These are phyloP conservation scores for Drosophila colorata DNA, from an alignment of 2,888 invertebrate genomes.

Conservation along the genomic window DNA sequence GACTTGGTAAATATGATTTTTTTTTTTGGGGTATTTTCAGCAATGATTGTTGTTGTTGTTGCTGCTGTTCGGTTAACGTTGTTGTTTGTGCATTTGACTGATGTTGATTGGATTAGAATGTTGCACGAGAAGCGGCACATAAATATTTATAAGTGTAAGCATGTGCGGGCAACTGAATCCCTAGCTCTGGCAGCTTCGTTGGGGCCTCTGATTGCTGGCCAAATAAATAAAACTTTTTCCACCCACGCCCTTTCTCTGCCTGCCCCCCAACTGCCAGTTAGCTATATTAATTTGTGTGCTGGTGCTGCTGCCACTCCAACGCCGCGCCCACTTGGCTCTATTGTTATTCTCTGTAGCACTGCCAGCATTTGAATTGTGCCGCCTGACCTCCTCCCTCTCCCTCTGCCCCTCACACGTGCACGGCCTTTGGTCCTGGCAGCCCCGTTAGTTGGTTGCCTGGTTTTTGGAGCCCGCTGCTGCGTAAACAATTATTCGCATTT, in stretches of 20 bases:
- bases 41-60: slow-evolving; percentile 5
- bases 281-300: slow-evolving; percentile 72
- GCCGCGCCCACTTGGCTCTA: slow-evolving; percentile 16
- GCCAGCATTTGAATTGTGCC: slow-evolving; percentile 55
- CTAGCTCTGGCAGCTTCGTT: neutral
- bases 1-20: slow-evolving; percentile 67
- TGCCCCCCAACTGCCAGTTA: slow-evolving; percentile 17
- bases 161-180: slow-evolving; percentile 7
- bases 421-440: slow-evolving; percentile 43
- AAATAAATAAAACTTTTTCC: slow-evolving; percentile 51
- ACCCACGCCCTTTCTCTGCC: neutral
- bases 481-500: slow-evolving; percentile 61
- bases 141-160: slow-evolving; percentile 58
- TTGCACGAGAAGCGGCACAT: slow-evolving; percentile 37
- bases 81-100: slow-evolving; percentile 40
- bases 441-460: slow-evolving; percentile 26
- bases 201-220: slow-evolving; percentile 43
- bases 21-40: slow-evolving; percentile 21
- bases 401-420: slow-evolving; percentile 19
- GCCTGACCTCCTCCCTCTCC: neutral
- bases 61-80: neutral
- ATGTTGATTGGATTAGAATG: slow-evolving; percentile 71
- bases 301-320: slow-evolving; percentile 43
- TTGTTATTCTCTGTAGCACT: slow-evolving; percentile 45
- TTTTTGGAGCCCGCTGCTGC: slow-evolving; percentile 37